Percentiles rank a stretch among this genome's conserved stretches.
phyloP scores from a whole-genome alignment of 2,113 vertebrate species.

The Nesoenas mayeri region DNA sequence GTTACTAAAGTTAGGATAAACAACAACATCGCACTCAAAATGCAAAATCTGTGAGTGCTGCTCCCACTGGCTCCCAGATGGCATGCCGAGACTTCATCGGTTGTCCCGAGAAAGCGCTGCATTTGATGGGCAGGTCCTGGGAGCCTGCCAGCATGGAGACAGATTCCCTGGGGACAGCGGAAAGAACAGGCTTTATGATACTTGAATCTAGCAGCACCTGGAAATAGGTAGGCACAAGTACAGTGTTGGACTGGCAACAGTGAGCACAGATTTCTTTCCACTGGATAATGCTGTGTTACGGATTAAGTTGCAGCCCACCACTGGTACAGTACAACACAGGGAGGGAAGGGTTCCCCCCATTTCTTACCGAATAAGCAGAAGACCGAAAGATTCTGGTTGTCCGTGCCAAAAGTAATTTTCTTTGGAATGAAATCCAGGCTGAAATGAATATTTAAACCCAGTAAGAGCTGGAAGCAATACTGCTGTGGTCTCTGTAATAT shows the following conservation, averaged over 20 bases:
- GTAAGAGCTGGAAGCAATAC: background rate
- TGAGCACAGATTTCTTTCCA: background rate
- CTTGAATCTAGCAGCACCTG: background rate
- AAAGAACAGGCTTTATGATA: background rate
- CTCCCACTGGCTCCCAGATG: background rate
- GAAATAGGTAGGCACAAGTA: background rate
- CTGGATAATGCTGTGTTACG: accelerated
- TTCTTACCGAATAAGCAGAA: background rate
- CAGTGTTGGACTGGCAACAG: background rate
- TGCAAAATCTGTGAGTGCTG: background rate
- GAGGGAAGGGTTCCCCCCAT: background rate
- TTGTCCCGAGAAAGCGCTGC: accelerated
- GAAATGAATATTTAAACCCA: background rate
- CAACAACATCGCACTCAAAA: background rate
- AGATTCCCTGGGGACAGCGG: background rate
- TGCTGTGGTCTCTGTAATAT: background rate
- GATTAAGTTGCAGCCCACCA: background rate
- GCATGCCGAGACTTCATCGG: background rate
- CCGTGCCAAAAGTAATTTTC: background rate
- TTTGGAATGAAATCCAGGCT: constrained; percentile 1
- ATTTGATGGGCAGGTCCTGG: background rate
- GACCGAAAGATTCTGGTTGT: background rate
- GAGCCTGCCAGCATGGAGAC: background rate
- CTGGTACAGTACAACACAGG: background rate
- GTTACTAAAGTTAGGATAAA: background rate